These are phyloP conservation scores for Cepphus grylle DNA, from an alignment of 2,113 vertebrate species.

Conservation along the genomic window DNA sequence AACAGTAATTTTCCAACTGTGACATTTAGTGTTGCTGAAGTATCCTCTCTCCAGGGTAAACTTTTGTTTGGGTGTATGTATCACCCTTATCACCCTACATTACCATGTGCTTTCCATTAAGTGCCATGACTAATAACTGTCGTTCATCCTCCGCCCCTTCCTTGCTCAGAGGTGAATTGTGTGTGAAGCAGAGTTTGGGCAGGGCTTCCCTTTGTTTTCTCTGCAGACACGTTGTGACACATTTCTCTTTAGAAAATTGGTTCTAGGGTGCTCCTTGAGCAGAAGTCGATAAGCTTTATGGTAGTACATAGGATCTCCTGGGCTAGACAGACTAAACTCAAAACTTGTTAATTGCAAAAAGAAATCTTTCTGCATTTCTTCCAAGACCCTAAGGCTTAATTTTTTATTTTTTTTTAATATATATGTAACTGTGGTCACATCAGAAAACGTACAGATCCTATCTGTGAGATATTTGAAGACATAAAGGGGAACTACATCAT, in stretches of 20 bases:
- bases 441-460: not conserved
- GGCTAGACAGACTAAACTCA: not conserved
- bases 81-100: not conserved
- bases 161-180: not conserved
- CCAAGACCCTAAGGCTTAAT: not conserved
- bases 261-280: not conserved
- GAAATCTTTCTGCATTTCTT: not conserved
- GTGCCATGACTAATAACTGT: not conserved
- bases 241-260: not conserved
- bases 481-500: not conserved
- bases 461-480: not conserved
- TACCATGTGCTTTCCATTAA: not conserved
- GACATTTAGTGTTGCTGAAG: not conserved
- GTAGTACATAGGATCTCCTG: not conserved
- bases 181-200: not conserved
- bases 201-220: not conserved
- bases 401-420: not conserved
- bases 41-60: not conserved
- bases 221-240: accelerated
- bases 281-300: not conserved
- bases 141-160: not conserved
- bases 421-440: too few species aligned
- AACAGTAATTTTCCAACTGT: not conserved
- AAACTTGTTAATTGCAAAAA: not conserved
- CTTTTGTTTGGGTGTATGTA: not conserved